These are phyloP conservation scores for Calvadosia cruxmelitensis DNA, from an alignment of 30 jellyfish, hydroid and myxozoan genomes.

Conservation along the genomic window DNA sequence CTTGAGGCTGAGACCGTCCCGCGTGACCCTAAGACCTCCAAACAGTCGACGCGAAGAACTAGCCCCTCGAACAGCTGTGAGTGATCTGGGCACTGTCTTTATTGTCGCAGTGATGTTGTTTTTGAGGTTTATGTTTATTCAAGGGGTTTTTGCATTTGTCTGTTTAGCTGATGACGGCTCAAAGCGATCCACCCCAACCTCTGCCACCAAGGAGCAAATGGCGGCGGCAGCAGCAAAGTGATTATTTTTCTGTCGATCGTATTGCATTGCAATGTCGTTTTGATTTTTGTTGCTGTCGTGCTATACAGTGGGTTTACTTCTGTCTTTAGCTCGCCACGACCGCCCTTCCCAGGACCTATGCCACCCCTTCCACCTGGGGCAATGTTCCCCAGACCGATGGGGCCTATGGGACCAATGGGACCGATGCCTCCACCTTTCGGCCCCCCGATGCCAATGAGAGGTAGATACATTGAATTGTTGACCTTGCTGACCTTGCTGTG, in stretches of 20 bases:
- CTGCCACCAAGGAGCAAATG: not conserved
- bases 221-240: not conserved
- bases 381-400: too few relatives aligned
- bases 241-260: too few relatives aligned
- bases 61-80: not conserved
- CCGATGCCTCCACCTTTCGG: not conserved
- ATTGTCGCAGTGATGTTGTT: too few relatives aligned
- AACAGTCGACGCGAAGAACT: not conserved
- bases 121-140: too few relatives aligned
- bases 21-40: not conserved
- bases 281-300: too few relatives aligned
- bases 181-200: not conserved
- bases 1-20: not conserved
- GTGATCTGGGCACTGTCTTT: too few relatives aligned
- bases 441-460: not conserved
- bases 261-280: too few relatives aligned
- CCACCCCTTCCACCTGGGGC: too few relatives aligned
- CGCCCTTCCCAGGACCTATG: not conserved
- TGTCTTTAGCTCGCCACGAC: not conserved
- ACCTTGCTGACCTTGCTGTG: not conserved
- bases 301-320: not conserved
- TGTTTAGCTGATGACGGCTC: not conserved
- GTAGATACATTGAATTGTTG: not conserved
- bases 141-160: too few relatives aligned
- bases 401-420: not conserved